Conservation (phyloP, 2,113 vertebrate genomes). For the Thamnophis sirtalis region DNA sequence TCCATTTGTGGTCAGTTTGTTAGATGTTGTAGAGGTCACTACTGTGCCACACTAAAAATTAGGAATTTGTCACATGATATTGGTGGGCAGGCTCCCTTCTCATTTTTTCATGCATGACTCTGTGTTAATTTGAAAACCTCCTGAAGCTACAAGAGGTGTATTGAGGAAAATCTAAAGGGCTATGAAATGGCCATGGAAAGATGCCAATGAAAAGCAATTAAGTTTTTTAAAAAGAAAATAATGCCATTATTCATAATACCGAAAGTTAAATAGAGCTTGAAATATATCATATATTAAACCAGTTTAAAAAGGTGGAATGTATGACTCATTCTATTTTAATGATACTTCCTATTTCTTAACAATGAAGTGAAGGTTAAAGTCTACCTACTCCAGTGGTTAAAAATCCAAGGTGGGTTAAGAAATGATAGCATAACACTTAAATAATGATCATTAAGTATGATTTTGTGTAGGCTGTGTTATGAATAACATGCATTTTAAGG, state of each 20-base stretch:
- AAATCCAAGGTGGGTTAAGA: neutral
- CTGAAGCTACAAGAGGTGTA: neutral
- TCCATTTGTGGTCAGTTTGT: neutral
- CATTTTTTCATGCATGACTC: neutral
- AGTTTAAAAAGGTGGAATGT: neutral
- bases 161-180: neutral
- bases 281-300: neutral
- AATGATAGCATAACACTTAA: neutral
- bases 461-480: neutral
- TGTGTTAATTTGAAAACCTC: neutral
- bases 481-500: neutral
- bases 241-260: neutral
- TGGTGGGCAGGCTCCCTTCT: neutral
- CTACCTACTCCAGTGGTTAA: neutral
- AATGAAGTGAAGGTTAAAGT: neutral
- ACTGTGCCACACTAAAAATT: neutral
- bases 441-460: neutral
- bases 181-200: neutral
- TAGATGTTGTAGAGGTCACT: neutral
- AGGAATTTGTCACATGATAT: neutral
- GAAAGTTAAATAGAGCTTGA: neutral
- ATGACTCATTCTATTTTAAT: neutral
- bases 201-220: neutral
- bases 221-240: neutral
- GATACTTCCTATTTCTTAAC: neutral